phyloP scores from a whole-genome alignment of 2,113 vertebrate species.

The Acinonyx jubatus region DNA sequence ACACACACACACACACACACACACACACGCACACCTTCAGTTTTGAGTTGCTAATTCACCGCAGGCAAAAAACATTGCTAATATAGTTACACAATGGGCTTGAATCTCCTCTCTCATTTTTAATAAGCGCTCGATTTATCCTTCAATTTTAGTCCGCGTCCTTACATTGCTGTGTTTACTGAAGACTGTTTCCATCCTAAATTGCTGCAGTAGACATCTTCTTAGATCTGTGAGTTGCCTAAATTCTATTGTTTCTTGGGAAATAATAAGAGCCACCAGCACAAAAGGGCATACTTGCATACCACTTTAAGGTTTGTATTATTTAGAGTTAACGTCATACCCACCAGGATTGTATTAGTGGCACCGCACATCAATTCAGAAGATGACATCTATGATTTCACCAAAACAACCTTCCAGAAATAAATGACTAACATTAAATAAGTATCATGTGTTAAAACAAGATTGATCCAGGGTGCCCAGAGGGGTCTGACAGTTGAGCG shows the following conservation, averaged over 20 bases:
- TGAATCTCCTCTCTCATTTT: conserved; percentile 9
- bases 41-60: neutral
- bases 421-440: conserved; percentile 24
- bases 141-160: conserved; percentile 1
- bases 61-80: neutral
- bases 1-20: neutral
- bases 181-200: neutral
- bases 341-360: neutral
- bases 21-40: neutral
- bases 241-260: neutral
- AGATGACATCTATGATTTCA: neutral
- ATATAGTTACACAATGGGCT: neutral
- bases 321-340: neutral
- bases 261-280: neutral
- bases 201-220: neutral
- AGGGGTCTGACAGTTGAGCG: too few species aligned
- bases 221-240: neutral
- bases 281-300: neutral
- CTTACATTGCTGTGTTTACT: neutral
- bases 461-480: neutral
- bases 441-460: neutral
- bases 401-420: neutral
- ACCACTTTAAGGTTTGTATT: neutral
- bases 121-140: neutral
- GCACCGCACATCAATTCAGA: neutral